phyloP scores from a whole-genome alignment of 2,888 invertebrate genomes.

The Micoletzkya japonica region DNA sequence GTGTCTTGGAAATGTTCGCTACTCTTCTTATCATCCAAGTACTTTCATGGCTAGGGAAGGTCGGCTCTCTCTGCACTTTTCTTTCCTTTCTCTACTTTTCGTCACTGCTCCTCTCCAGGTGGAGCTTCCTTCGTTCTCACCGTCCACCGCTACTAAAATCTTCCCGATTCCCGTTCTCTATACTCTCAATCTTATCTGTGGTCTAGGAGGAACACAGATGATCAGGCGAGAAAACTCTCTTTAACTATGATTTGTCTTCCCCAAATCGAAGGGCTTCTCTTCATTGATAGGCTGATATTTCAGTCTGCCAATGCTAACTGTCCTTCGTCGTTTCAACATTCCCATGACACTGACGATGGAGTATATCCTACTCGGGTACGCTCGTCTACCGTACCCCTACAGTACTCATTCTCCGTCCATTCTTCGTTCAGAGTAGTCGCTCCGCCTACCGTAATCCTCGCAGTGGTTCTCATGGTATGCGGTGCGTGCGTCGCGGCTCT shows the following conservation, averaged over 20 bases:
- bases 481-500: constrained; percentile 88
- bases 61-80: not conserved
- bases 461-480: constrained; percentile 88
- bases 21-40: constrained; percentile 74
- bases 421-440: too few relatives aligned
- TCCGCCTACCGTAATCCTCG: constrained; percentile 78
- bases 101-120: not conserved
- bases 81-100: not conserved
- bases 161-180: constrained; percentile 91
- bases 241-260: too few relatives aligned
- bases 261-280: not conserved
- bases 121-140: not conserved
- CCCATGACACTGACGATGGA: constrained; percentile 94
- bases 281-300: constrained; percentile 4
- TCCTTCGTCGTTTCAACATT: constrained; percentile 88
- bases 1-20: constrained; percentile 77
- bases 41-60: not conserved
- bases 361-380: constrained; percentile 76
- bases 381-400: constrained; percentile 53
- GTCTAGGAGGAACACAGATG: constrained; percentile 90
- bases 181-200: constrained; percentile 90
- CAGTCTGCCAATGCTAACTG: constrained; percentile 94
- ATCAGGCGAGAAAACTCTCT: constrained; percentile 65
- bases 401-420: too few relatives aligned
- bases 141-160: constrained; percentile 69